A percentile compares a stretch with the other conserved stretches of the same genome.
phyloP scores from a whole-genome alignment of 2,113 vertebrate genomes.

The Phodopus roborovskii region DNA sequence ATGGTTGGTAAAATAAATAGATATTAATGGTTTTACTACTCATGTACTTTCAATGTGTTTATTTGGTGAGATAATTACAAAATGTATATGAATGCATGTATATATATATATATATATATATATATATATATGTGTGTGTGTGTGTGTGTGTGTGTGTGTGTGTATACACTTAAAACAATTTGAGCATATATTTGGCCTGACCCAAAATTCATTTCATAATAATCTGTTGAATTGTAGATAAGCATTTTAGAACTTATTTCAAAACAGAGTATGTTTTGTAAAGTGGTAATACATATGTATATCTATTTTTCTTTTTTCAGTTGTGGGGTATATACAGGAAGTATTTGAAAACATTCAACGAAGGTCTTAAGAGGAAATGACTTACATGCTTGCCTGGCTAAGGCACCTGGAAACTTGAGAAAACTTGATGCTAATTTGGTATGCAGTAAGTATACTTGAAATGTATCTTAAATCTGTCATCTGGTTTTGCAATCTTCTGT shows the following conservation, averaged over 20 bases:
- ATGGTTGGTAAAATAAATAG: neutral
- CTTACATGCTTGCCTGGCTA: constrained; percentile 23
- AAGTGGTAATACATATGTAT: neutral
- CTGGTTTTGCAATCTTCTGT: constrained; percentile 38
- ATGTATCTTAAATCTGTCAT: constrained; percentile 47
- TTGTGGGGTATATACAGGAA: constrained; percentile 32
- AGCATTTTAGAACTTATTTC: constrained; percentile 6
- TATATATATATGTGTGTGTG: no score
- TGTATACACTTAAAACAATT: neutral
- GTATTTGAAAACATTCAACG: neutral
- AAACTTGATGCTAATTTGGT: constrained; percentile 45
- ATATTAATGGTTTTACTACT: neutral
- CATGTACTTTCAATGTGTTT: neutral
- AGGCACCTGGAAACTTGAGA: constrained; percentile 54
- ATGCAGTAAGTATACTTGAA: constrained; percentile 50
- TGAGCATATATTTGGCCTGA: neutral
- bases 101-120: neutral
- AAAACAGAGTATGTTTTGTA: neutral
- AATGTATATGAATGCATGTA: neutral
- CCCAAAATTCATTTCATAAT: constrained; percentile 49
- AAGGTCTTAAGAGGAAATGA: constrained; percentile 47
- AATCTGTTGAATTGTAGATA: neutral
- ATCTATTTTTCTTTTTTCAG: neutral
- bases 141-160: no score
- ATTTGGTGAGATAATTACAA: neutral